Evolutionary conservation across 2,113 vertebrate genomes (phyloP).

Genomic region (Oryctolagus cuniculus): DNA sequence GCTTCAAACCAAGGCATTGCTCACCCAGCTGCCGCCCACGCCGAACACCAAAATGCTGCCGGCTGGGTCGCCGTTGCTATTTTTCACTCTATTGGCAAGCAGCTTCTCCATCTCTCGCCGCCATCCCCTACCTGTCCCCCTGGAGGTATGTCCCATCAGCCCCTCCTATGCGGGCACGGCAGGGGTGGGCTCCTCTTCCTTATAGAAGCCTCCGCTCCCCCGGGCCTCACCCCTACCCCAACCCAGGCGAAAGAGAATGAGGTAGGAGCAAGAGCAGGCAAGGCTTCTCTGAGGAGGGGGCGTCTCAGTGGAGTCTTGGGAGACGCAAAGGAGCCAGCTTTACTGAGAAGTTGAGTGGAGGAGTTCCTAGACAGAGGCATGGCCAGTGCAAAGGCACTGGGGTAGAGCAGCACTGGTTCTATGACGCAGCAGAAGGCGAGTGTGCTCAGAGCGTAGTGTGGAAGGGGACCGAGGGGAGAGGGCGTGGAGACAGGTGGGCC

Average conservation of each 20-base stretch:
- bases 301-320: neutral
- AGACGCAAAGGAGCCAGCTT: neutral
- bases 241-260: neutral
- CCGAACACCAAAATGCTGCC: slow-evolving; percentile 13
- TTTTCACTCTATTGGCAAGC: slow-evolving; percentile 16
- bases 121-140: neutral
- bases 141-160: neutral
- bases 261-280: neutral
- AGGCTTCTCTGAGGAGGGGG: neutral
- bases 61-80: neutral
- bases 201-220: neutral
- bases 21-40: slow-evolving; percentile 44
- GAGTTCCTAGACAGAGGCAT: neutral
- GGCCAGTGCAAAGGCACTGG: neutral
- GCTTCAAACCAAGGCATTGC: slow-evolving; percentile 66
- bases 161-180: neutral
- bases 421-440: neutral
- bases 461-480: neutral
- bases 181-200: neutral
- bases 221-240: neutral
- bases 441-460: neutral
- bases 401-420: neutral
- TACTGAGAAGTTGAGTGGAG: neutral
- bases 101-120: neutral
- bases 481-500: neutral